Conservation (phyloP, 2,888 invertebrate species). For the Hybos culiciformis region DNA sequence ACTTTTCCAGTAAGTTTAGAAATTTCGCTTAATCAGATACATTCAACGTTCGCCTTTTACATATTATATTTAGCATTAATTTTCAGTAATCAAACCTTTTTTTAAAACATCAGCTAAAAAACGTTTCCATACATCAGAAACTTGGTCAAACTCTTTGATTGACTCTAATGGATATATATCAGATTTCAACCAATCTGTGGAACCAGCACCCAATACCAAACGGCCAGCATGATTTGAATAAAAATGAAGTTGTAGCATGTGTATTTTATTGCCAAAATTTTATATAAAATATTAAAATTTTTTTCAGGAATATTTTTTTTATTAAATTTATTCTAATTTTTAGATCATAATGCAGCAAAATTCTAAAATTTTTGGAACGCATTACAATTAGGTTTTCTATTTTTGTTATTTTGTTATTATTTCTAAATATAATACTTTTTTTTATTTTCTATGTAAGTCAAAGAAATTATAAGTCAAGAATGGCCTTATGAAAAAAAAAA, state of each 20-base stretch:
- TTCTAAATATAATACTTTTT: background rate
- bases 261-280: slow-evolving; percentile 33
- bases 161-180: slow-evolving; percentile 66
- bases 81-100: slow-evolving; percentile 38
- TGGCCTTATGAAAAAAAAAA: too few relatives aligned
- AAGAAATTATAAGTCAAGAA: too few relatives aligned
- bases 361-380: too few relatives aligned
- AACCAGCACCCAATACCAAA: slow-evolving; percentile 44
- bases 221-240: slow-evolving; percentile 64
- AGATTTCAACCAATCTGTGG: slow-evolving; percentile 22
- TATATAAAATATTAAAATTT: too few relatives aligned
- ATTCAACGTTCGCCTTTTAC: too few relatives aligned
- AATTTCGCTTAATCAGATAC: too few relatives aligned
- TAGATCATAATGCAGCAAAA: too few relatives aligned
- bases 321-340: too few relatives aligned
- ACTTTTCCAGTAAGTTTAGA: background rate
- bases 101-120: slow-evolving; percentile 58
- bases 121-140: slow-evolving; percentile 63
- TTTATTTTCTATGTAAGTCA: slow-evolving; percentile 1
- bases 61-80: too few relatives aligned
- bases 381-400: background rate
- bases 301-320: too few relatives aligned
- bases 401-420: background rate
- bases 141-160: slow-evolving; percentile 75
- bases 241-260: slow-evolving; percentile 72